phyloP scores from a whole-genome alignment of 37 sponge, comb jelly and placozoan genomes.

The Cladorhizidae sp. region DNA sequence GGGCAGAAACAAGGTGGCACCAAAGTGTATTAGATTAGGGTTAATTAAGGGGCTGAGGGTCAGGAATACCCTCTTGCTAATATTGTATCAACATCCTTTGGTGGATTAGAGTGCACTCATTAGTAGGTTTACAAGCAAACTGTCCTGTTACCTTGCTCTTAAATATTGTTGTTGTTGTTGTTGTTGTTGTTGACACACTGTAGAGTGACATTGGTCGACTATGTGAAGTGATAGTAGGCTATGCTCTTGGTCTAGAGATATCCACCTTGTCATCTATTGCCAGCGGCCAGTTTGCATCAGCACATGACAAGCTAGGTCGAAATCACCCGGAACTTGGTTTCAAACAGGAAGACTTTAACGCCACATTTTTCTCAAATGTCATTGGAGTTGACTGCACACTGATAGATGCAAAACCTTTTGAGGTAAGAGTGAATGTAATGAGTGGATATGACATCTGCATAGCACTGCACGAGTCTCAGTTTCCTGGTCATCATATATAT shows the following conservation, averaged over 20 bases:
- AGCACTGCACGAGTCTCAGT: neutral
- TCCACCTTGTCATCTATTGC: constrained; percentile 67
- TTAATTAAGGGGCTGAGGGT: too few species aligned
- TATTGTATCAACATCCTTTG: too few species aligned
- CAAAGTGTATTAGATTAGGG: too few species aligned
- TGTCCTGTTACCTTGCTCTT: neutral
- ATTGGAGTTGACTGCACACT: constrained; percentile 48
- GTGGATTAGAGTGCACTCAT: too few species aligned
- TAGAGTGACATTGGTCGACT: constrained; percentile 50
- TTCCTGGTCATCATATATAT: neutral
- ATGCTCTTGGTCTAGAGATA: constrained; percentile 66
- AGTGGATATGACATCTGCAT: neutral
- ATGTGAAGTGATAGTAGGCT: constrained; percentile 77
- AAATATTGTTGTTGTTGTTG: neutral
- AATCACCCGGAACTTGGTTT: constrained; percentile 70
- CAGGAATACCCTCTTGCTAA: too few species aligned
- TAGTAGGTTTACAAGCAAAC: too few species aligned
- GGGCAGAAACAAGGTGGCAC: too few species aligned
- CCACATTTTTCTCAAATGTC: constrained; percentile 38
- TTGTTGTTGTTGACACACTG: neutral
- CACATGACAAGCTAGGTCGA: constrained; percentile 78
- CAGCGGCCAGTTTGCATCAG: constrained; percentile 79
- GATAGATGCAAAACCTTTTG: constrained; percentile 16
- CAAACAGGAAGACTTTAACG: constrained; percentile 34
- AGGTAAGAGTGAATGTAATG: constrained; percentile 30